A percentile compares a stretch with the other conserved stretches of the same genome.
Conservation (phyloP, 2,113 vertebrate species). For the Nymphicus hollandicus region DNA sequence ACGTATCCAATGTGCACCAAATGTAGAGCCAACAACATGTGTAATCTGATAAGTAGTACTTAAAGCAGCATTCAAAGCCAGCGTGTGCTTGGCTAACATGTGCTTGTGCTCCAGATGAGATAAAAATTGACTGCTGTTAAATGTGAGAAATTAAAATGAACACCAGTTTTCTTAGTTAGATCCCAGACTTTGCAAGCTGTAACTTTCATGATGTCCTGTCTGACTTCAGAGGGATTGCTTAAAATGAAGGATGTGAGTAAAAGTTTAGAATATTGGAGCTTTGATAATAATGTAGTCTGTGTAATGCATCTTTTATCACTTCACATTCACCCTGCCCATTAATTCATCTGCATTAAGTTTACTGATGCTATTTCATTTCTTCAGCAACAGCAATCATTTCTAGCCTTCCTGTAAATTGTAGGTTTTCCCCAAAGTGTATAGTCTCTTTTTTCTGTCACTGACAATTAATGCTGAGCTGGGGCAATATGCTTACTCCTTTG, state of each 20-base stretch:
- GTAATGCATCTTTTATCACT: background rate
- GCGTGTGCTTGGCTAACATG: background rate
- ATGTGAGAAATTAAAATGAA: background rate
- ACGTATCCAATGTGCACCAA: background rate
- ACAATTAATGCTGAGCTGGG: background rate
- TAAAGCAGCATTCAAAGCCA: background rate
- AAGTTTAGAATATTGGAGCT: background rate
- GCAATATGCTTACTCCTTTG: background rate
- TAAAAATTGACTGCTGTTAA: background rate
- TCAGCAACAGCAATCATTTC: background rate
- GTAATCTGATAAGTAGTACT: background rate
- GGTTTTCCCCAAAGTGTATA: background rate
- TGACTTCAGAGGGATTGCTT: background rate
- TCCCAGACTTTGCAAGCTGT: background rate
- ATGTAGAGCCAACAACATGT: background rate
- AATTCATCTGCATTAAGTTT: background rate
- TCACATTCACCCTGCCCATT: background rate
- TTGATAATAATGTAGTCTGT: background rate
- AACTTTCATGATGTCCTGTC: background rate
- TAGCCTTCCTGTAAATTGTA: background rate
- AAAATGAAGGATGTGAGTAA: background rate
- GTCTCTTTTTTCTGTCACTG: background rate
- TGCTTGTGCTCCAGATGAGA: background rate
- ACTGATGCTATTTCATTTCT: background rate
- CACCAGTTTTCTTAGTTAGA: background rate